phyloP scores from a whole-genome alignment of 2,797 vertebrate genomes.

The Botia kubotai region DNA sequence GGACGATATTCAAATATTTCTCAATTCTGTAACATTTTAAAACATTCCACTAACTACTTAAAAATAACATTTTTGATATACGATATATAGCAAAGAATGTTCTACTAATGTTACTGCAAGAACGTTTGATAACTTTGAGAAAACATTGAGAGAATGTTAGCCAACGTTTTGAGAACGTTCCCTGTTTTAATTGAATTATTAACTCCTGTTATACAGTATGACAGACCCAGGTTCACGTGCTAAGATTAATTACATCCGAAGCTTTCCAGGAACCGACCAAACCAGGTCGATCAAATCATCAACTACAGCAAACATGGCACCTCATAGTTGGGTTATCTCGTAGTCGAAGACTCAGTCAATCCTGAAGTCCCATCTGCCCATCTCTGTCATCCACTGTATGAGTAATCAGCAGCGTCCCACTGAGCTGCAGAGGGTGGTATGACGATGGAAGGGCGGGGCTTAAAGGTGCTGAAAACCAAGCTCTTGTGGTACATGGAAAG shows the following conservation, averaged over 20 bases:
- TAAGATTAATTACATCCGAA: background rate
- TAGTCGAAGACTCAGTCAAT: slow-evolving; percentile 42
- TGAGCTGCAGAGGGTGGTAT: slow-evolving; percentile 45
- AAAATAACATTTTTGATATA: too few species aligned
- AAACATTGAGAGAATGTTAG: too few species aligned
- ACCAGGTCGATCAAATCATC: slow-evolving; percentile 66
- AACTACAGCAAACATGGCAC: slow-evolving; percentile 69
- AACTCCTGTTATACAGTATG: background rate
- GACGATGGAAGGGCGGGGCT: slow-evolving; percentile 32
- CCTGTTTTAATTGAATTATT: background rate
- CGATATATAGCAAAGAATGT: too few species aligned
- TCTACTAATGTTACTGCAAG: too few species aligned
- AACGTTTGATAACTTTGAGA: too few species aligned
- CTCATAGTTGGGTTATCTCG: slow-evolving; percentile 72
- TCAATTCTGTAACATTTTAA: too few species aligned
- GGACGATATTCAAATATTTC: too few species aligned
- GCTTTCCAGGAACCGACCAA: slow-evolving; percentile 54
- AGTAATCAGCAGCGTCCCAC: slow-evolving; percentile 13
- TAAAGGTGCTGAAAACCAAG: slow-evolving; percentile 52
- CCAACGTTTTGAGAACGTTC: too few species aligned
- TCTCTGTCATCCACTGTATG: slow-evolving; percentile 30
- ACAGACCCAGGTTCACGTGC: background rate
- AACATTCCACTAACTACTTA: too few species aligned
- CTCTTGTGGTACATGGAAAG: slow-evolving; percentile 38
- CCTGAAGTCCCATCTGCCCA: slow-evolving; percentile 12